Evolutionary conservation across 2,797 vertebrate species (phyloP).

Genomic region (Acanthiza pusilla): DNA sequence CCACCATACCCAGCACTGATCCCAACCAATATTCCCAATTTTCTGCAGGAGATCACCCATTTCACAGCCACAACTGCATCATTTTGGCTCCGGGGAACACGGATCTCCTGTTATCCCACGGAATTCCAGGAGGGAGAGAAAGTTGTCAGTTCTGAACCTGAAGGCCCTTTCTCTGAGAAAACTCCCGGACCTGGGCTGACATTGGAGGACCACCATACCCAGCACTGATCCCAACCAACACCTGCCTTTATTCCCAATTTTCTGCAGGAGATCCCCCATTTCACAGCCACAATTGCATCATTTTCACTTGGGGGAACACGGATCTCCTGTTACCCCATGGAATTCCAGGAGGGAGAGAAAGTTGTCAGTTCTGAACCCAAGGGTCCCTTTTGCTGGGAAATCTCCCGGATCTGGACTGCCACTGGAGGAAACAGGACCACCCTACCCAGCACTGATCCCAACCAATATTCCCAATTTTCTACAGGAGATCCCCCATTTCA

Average conservation of each 20-base stretch:
- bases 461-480: neutral
- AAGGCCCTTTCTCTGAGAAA: neutral
- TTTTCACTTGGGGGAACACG: accelerated
- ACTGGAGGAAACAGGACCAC: no score
- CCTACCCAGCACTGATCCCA: no score
- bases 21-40: neutral
- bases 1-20: no score
- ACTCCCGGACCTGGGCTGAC: neutral
- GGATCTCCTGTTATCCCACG: no score
- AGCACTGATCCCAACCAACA: neutral
- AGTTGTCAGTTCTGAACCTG: neutral
- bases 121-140: neutral
- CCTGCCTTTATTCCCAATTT: neutral
- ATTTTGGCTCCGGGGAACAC: no score
- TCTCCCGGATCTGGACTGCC: no score
- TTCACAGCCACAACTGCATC: no score
- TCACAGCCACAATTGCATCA: neutral
- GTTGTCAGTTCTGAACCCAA: no score
- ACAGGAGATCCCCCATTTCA: no score
- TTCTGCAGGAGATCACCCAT: neutral
- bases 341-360: neutral
- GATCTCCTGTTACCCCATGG: accelerated
- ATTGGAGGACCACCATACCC: neutral
- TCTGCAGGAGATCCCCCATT: accelerated
- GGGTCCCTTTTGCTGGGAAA: no score